These are phyloP conservation scores for Malurus melanocephalus DNA, from an alignment of 2,113 vertebrate species.

Conservation along the genomic window DNA sequence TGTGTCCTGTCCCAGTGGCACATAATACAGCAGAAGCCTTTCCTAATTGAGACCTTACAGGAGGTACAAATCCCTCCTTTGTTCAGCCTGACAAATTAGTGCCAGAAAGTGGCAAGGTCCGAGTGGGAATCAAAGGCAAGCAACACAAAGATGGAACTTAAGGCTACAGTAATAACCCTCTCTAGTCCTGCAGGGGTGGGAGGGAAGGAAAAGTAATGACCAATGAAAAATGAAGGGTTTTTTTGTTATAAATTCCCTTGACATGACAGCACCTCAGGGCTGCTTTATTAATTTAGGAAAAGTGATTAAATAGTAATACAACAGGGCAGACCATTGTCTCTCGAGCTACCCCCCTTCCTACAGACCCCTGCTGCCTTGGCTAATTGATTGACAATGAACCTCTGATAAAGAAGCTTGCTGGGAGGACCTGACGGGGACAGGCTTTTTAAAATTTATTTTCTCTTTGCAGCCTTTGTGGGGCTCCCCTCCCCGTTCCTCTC, in stretches of 20 bases:
- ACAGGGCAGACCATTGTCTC: slow-evolving; percentile 75
- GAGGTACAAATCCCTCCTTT: slow-evolving; percentile 87
- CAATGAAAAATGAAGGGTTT: slow-evolving; percentile 74
- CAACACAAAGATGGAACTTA: slow-evolving; percentile 86
- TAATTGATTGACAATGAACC: slow-evolving; percentile 85
- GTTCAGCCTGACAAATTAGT: slow-evolving; percentile 86
- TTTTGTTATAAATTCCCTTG: slow-evolving; percentile 82
- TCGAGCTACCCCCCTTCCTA: slow-evolving; percentile 43
- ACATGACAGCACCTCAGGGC: slow-evolving; percentile 82
- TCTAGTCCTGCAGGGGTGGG: slow-evolving; percentile 72
- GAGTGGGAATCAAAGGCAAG: slow-evolving; percentile 83
- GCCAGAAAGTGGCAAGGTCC: slow-evolving; percentile 87
- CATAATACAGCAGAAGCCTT: slow-evolving; percentile 84
- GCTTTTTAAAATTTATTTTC: background rate
- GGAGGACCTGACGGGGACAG: slow-evolving; percentile 63
- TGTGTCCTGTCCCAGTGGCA: slow-evolving; percentile 80
- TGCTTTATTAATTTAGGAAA: slow-evolving; percentile 87
- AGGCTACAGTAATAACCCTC: slow-evolving; percentile 88
- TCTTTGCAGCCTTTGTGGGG: slow-evolving; percentile 33
- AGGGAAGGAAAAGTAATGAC: slow-evolving; percentile 74
- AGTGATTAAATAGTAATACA: slow-evolving; percentile 86
- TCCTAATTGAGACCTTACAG: slow-evolving; percentile 89
- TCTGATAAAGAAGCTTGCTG: slow-evolving; percentile 76
- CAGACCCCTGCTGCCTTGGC: slow-evolving; percentile 75
- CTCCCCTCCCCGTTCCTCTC: background rate